Evolutionary conservation across 2,113 vertebrate genomes (phyloP).

Genomic region (Pluvialis apricaria): DNA sequence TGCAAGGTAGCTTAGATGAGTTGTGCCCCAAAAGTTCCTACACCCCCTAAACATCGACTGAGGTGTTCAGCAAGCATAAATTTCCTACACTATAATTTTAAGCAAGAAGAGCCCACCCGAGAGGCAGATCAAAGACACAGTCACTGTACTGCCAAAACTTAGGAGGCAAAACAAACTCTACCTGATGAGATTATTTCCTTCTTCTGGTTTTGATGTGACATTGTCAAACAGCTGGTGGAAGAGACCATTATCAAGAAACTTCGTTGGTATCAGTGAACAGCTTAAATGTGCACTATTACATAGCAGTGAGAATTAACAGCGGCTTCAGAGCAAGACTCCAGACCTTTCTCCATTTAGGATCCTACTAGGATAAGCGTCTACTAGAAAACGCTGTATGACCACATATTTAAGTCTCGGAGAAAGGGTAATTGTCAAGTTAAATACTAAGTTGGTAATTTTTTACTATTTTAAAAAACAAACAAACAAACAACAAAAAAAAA

Average conservation of each 20-base stretch:
- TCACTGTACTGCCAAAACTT: not conserved
- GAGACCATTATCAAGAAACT: not conserved
- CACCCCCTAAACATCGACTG: not conserved
- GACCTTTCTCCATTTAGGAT: not conserved
- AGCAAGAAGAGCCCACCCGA: not conserved
- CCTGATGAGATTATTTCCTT: slow-evolving; percentile 86
- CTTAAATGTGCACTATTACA: not conserved
- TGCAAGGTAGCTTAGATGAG: not conserved
- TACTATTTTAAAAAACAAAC: not conserved
- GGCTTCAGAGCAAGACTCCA: not conserved
- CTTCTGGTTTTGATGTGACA: slow-evolving; percentile 77
- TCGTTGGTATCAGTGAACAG: not conserved
- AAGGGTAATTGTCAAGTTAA: not conserved
- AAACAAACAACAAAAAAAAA: too few relatives aligned
- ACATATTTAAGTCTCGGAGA: not conserved
- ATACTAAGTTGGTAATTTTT: not conserved
- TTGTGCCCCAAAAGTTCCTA: not conserved
- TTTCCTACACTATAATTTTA: not conserved
- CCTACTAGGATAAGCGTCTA: not conserved
- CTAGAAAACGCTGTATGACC: not conserved
- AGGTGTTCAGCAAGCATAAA: not conserved
- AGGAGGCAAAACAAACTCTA: slow-evolving; percentile 38
- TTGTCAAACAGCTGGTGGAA: slow-evolving; percentile 65
- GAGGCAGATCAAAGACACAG: not conserved
- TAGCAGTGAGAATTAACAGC: not conserved